Evolutionary conservation across 2,888 invertebrate species (phyloP).

Genomic region (Amiota communis): DNA sequence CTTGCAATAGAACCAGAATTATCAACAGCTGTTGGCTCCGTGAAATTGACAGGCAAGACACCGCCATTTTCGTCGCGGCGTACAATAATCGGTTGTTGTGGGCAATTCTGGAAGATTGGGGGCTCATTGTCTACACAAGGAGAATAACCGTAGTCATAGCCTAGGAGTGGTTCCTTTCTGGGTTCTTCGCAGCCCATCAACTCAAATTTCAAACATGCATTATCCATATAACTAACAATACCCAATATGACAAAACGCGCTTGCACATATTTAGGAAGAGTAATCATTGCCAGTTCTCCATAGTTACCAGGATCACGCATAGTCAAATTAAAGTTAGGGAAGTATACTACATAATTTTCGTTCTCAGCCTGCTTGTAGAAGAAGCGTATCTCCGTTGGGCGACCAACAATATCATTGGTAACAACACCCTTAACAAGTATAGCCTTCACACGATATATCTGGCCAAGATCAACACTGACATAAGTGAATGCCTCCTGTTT

Average conservation of each 20-base stretch:
- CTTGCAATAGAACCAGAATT: constrained; percentile 96
- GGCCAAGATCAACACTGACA: constrained; percentile 94
- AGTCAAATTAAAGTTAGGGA: constrained; percentile 95
- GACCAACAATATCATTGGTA: constrained; percentile 94
- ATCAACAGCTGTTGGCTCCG: constrained; percentile 94
- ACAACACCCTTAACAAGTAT: constrained; percentile 95
- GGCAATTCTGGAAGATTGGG: constrained; percentile 96
- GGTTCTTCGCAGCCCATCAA: constrained; percentile 96
- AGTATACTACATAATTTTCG: constrained; percentile 96
- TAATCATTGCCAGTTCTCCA: constrained; percentile 96
- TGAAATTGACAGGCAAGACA: constrained; percentile 91
- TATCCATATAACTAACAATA: constrained; percentile 97
- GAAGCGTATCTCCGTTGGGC: constrained; percentile 96
- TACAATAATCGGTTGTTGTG: constrained; percentile 91
- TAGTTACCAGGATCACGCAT: constrained; percentile 97
- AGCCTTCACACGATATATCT: constrained; percentile 93
- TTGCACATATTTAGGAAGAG: constrained; percentile 92
- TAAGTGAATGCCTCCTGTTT: constrained; percentile 97
- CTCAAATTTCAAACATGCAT: constrained; percentile 96
- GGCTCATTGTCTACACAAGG: constrained; percentile 97
- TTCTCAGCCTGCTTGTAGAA: constrained; percentile 96
- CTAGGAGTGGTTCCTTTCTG: constrained; percentile 85
- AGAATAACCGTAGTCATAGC: constrained; percentile 94
- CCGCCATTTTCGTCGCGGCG: constrained; percentile 91
- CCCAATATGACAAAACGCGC: constrained; percentile 95